These are phyloP conservation scores for Tridacna crocea DNA, from an alignment of 2,888 invertebrate species.

Conservation along the genomic window DNA sequence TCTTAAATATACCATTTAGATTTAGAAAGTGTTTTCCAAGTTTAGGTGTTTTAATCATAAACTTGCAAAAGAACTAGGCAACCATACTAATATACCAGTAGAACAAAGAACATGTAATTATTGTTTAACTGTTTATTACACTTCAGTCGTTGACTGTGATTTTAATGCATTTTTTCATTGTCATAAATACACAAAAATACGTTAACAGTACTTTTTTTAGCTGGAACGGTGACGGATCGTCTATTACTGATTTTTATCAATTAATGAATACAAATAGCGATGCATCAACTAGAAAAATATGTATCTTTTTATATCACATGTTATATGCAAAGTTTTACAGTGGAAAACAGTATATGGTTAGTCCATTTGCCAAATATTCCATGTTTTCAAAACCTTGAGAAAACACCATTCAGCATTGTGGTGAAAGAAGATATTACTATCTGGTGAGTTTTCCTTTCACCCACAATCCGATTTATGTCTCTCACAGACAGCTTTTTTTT, in stretches of 20 bases:
- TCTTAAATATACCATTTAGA: conserved; percentile 19
- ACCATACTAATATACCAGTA: conserved; percentile 13
- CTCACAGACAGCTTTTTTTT: neutral
- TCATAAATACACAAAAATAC: conserved; percentile 2
- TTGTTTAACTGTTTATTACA: neutral
- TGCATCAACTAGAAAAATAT: neutral
- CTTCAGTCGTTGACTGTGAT: conserved; percentile 13
- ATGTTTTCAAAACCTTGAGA: too few relatives aligned
- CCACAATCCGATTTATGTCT: neutral
- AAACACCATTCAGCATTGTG: too few relatives aligned
- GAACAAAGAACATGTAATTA: conserved; percentile 16
- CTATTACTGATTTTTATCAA: neutral
- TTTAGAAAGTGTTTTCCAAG: conserved; percentile 19
- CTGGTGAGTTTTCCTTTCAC: neutral
- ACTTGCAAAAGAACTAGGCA: conserved; percentile 24
- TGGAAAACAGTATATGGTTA: neutral
- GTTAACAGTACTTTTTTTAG: neutral
- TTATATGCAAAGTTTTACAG: neutral
- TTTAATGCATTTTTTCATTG: conserved; percentile 29
- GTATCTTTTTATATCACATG: neutral
- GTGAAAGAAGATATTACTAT: neutral
- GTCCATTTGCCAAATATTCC: neutral
- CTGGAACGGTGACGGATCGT: neutral
- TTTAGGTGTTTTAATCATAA: conserved; percentile 35
- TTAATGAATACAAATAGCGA: conserved; percentile 1